Evolutionary conservation across 2,113 vertebrate species (phyloP).

Genomic region (Campylomormyrus tamandua): DNA sequence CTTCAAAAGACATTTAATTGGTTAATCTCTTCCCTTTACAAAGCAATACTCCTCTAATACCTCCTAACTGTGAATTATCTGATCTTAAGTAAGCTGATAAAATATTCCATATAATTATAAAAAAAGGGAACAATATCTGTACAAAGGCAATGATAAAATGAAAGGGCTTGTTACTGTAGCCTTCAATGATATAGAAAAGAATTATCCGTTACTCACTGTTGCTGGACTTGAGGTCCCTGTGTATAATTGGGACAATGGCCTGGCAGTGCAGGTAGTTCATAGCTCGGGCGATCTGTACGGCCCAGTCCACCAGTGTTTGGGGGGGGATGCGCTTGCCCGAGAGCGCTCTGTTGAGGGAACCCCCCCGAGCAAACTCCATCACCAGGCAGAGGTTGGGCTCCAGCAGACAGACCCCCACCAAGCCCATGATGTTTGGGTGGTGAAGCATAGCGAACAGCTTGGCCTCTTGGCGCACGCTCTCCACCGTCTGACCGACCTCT

Average conservation of each 20-base stretch:
- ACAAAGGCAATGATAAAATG: not conserved
- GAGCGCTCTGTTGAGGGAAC: conserved; percentile 83
- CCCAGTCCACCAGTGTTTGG: conserved; percentile 93
- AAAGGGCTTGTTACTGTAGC: not conserved
- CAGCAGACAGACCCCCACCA: conserved; percentile 83
- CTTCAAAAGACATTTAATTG: not conserved
- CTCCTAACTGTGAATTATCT: not conserved
- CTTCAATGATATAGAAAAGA: not conserved
- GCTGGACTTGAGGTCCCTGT: conserved; percentile 96
- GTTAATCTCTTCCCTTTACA: not conserved
- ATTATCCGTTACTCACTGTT: conserved; percentile 76
- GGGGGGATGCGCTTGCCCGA: conserved; percentile 91
- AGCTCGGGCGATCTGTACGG: conserved; percentile 87
- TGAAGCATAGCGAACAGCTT: conserved; percentile 94
- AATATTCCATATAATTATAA: not conserved
- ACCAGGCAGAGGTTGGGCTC: conserved; percentile 92
- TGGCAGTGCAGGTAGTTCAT: conserved; percentile 91
- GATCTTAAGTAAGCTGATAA: not conserved
- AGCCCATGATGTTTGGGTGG: conserved; percentile 91
- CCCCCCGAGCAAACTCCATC: conserved; percentile 92
- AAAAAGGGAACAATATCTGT: not conserved
- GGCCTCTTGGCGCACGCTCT: conserved; percentile 92
- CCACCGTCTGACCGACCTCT: conserved; percentile 82
- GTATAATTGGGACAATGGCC: conserved; percentile 90
- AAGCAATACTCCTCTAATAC: not conserved